Conservation (phyloP, 2,113 vertebrate genomes). For the Rhea americana region DNA sequence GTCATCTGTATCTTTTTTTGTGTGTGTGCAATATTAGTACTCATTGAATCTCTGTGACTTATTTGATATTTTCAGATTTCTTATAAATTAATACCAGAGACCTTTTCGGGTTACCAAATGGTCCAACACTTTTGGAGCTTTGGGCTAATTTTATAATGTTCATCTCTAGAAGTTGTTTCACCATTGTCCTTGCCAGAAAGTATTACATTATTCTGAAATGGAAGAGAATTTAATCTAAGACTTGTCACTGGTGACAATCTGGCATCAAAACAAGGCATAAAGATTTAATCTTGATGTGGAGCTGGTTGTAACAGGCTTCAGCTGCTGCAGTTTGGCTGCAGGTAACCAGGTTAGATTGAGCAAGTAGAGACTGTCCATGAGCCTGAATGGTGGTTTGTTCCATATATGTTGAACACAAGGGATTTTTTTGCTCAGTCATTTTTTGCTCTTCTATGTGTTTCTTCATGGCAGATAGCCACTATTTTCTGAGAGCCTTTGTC, state of each 20-base stretch:
- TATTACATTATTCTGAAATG: not conserved
- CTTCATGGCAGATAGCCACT: not conserved
- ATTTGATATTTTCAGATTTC: not conserved
- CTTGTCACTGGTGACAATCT: not conserved
- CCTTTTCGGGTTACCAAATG: not conserved
- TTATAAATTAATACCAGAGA: not conserved
- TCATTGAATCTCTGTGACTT: not conserved
- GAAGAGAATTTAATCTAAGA: not conserved
- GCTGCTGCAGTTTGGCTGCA: not conserved
- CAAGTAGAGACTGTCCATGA: not conserved
- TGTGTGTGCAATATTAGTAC: not conserved
- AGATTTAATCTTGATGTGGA: not conserved
- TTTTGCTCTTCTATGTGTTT: not conserved
- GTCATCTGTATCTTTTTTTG: not conserved
- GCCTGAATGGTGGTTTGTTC: not conserved
- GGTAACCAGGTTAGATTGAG: not conserved
- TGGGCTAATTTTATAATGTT: not conserved
- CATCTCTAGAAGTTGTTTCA: not conserved
- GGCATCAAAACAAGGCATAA: not conserved
- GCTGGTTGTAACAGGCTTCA: not conserved
- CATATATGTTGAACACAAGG: not conserved
- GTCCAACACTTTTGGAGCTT: not conserved
- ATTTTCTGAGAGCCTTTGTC: not conserved
- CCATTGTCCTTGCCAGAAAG: not conserved
- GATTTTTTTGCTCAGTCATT: not conserved